phyloP scores from a whole-genome alignment of 2,888 invertebrate species.

The Phanerotoma sp. region DNA sequence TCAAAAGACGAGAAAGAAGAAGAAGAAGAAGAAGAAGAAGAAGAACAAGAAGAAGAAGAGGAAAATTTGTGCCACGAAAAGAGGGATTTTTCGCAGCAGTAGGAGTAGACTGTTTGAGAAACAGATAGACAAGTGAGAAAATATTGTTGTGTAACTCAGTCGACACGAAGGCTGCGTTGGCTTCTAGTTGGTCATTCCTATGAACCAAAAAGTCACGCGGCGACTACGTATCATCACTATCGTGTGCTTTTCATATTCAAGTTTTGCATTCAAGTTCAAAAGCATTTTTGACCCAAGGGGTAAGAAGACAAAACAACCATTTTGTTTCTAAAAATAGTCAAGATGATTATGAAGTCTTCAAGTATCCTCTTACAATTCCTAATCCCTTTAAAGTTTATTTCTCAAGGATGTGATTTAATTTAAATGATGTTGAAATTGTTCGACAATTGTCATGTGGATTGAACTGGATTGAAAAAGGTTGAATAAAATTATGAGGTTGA shows the following conservation, averaged over 20 bases:
- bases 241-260: neutral
- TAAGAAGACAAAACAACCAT: neutral
- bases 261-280: no score
- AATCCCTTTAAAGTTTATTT: no score
- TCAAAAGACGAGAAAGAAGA: neutral
- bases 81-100: slow-evolving; percentile 4
- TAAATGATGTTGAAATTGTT: no score
- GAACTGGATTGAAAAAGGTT: no score
- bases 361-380: no score
- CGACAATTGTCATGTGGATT: no score
- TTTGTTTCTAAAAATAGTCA: no score
- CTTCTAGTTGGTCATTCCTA: slow-evolving; percentile 1
- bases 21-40: slow-evolving; percentile 3
- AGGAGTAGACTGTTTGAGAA: slow-evolving; percentile 15
- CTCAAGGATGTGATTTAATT: no score
- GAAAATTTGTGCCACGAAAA: neutral
- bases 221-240: neutral
- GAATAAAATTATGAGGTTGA: no score
- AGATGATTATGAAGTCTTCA: no score
- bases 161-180: neutral
- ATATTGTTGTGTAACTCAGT: slow-evolving; percentile 17
- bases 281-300: no score
- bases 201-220: neutral
- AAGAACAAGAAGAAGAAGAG: no score
- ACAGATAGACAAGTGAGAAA: slow-evolving; percentile 13